Conservation (phyloP, 2,888 invertebrate genomes). For the Orthosia gothica region DNA sequence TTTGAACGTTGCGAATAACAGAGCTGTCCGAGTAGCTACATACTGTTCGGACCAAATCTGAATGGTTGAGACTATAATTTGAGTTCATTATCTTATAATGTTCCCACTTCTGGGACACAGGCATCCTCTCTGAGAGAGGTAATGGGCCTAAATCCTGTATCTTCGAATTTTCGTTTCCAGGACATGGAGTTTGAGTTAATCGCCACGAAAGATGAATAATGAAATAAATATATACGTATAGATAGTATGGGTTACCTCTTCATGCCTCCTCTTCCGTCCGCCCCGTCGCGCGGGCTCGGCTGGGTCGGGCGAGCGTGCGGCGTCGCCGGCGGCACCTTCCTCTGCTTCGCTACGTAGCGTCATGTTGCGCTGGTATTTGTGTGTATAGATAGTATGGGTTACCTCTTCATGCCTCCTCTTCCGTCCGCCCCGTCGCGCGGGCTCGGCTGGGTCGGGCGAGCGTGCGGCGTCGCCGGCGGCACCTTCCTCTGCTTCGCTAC, state of each 20-base stretch:
- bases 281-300: conserved; percentile 77
- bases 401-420: conserved; percentile 90
- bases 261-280: conserved; percentile 88
- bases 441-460: conserved; percentile 91
- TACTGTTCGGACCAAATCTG: too few species aligned
- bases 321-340: conserved; percentile 92
- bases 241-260: conserved; percentile 78
- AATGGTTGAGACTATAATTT: too few species aligned
- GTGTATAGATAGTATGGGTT: not conserved
- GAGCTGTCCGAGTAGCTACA: too few species aligned
- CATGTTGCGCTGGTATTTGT: too few species aligned
- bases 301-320: conserved; percentile 92
- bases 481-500: conserved; percentile 95
- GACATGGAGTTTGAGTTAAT: too few species aligned
- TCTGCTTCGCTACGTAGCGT: conserved; percentile 95
- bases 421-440: conserved; percentile 81
- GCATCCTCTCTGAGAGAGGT: too few species aligned
- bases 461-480: conserved; percentile 91
- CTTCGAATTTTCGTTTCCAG: too few species aligned
- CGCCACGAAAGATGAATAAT: too few species aligned
- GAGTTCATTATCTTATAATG: too few species aligned
- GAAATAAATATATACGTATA: not conserved
- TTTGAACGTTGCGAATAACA: too few species aligned
- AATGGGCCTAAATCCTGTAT: too few species aligned
- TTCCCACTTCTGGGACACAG: too few species aligned